Evolutionary conservation across 2,797 vertebrate genomes (phyloP).

Genomic region (Nannoperca obscura): DNA sequence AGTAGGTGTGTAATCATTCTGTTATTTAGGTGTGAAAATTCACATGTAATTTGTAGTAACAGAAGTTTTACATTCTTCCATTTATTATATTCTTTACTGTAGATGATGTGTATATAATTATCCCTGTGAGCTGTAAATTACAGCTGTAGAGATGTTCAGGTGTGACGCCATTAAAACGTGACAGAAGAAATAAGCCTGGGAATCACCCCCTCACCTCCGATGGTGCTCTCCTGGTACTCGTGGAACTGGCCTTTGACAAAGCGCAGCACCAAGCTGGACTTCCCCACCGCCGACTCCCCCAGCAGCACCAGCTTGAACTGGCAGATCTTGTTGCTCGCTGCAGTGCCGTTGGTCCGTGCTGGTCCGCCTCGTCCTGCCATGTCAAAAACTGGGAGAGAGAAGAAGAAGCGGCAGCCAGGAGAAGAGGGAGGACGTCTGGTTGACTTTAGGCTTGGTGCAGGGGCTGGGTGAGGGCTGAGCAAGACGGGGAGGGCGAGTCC

Average conservation of each 20-base stretch:
- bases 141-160: background rate
- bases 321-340: constrained; percentile 97
- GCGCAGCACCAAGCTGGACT: constrained; percentile 98
- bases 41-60: background rate
- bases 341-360: constrained; percentile 94
- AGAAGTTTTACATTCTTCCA: background rate
- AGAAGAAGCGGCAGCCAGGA: constrained; percentile 13
- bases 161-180: background rate
- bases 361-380: constrained; percentile 96
- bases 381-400: constrained; percentile 38
- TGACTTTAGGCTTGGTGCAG: constrained; percentile 34
- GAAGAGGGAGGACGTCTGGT: constrained; percentile 45
- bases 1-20: background rate
- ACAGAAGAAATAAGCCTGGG: background rate
- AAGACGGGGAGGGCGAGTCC: constrained; percentile 18
- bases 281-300: constrained; percentile 97
- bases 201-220: constrained; percentile 90
- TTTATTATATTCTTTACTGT: background rate
- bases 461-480: constrained; percentile 35
- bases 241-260: constrained; percentile 99
- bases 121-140: background rate
- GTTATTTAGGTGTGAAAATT: too few species aligned
- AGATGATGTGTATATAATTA: background rate
- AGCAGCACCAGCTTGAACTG: constrained; percentile 98
- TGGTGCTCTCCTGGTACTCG: constrained; percentile 99